Percentiles rank a stretch among this genome's conserved stretches.
phyloP scores from a whole-genome alignment of 2,113 vertebrate species.

The Callorhinus ursinus region DNA sequence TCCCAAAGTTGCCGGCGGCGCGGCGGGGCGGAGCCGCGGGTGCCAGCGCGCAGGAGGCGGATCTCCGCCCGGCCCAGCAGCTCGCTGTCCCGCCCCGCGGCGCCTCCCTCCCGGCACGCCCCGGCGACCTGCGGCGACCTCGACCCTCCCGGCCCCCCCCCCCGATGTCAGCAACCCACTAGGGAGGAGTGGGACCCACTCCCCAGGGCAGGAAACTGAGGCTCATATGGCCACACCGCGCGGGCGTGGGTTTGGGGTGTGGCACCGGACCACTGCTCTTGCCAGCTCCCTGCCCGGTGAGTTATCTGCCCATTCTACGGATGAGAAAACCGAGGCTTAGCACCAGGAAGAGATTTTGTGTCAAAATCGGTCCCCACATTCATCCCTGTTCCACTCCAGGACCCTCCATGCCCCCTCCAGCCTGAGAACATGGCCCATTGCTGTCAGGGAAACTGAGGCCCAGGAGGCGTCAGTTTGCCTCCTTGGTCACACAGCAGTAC shows the following conservation, averaged over 20 bases:
- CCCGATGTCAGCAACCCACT: background rate
- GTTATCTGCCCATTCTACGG: background rate
- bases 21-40: background rate
- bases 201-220: background rate
- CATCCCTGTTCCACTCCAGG: no score
- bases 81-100: background rate
- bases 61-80: no score
- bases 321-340: background rate
- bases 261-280: background rate
- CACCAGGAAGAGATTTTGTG: background rate
- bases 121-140: background rate
- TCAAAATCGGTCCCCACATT: no score
- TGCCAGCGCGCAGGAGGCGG: background rate
- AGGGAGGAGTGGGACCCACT: no score
- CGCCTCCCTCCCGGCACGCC: background rate
- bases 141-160: background rate
- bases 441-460: slow-evolving; percentile 77
- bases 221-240: background rate
- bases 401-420: background rate
- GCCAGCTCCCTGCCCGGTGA: background rate
- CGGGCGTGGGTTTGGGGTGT: background rate
- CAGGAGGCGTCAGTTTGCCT: slow-evolving; percentile 85
- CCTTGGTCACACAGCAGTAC: slow-evolving; percentile 80
- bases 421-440: background rate
- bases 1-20: slow-evolving; percentile 35